phyloP scores from a whole-genome alignment of 2,888 invertebrate species.

The Myopa tessellatipennis region DNA sequence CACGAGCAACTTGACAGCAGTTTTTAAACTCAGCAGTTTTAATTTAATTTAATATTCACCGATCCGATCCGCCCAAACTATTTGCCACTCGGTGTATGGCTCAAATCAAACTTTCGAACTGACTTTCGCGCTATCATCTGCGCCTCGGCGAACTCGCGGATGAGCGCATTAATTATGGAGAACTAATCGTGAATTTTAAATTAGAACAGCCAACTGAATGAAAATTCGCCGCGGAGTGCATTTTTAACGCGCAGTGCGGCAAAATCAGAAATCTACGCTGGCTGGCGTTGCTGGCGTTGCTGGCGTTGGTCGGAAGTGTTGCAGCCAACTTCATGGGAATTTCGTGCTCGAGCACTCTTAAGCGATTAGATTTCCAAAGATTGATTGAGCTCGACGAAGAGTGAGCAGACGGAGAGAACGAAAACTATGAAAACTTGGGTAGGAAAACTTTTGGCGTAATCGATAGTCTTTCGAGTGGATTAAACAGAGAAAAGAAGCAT shows the following conservation, averaged over 20 bases:
- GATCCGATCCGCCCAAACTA: neutral
- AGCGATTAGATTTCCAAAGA: constrained; percentile 21
- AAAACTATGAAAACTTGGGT: constrained; percentile 22
- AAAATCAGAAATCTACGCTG: constrained; percentile 6
- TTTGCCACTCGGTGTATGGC: constrained; percentile 12
- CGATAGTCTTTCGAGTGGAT: constrained; percentile 26
- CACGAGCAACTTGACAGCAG: neutral
- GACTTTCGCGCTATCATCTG: constrained; percentile 22
- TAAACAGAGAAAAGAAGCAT: neutral
- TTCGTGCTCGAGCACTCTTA: constrained; percentile 27
- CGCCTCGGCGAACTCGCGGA: neutral
- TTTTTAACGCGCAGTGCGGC: constrained; percentile 8
- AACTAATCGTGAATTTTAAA: constrained; percentile 25
- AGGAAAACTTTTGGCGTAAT: constrained; percentile 30
- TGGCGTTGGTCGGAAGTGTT: neutral
- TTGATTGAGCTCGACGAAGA: constrained; percentile 31
- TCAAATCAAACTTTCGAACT: constrained; percentile 21
- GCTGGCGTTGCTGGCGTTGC: neutral
- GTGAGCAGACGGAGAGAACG: neutral
- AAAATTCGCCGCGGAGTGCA: constrained; percentile 1
- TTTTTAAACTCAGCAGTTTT: neutral
- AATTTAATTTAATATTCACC: constrained; percentile 16
- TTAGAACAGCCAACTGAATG: constrained; percentile 4
- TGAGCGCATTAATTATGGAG: constrained; percentile 24
- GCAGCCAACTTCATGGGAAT: constrained; percentile 24